Percentiles rank a stretch among this genome's conserved stretches.
These are phyloP conservation scores for Netelia melanura DNA, from an alignment of 2,888 invertebrate species.

Conservation along the genomic window DNA sequence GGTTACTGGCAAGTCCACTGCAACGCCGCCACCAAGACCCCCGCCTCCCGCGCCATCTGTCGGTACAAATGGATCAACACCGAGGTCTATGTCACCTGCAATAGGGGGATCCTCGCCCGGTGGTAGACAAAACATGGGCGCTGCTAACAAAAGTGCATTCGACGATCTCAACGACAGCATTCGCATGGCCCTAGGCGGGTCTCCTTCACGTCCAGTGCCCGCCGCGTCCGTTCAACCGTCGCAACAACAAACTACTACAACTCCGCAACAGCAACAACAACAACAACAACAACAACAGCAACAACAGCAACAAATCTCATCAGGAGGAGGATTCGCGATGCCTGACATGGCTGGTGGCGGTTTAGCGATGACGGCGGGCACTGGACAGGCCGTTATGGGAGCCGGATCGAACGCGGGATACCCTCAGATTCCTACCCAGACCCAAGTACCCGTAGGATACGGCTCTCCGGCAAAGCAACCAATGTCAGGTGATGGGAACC, in stretches of 20 bases:
- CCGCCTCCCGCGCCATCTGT: constrained; percentile 81
- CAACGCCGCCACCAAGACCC: constrained; percentile 85
- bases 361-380: constrained; percentile 68
- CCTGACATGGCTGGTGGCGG: constrained; percentile 77
- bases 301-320: constrained; percentile 73
- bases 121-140: constrained; percentile 86
- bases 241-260: constrained; percentile 70
- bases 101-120: constrained; percentile 82
- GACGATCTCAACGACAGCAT: constrained; percentile 90
- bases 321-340: constrained; percentile 77
- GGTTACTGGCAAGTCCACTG: constrained; percentile 80
- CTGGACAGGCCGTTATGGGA: constrained; percentile 77
- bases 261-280: constrained; percentile 70
- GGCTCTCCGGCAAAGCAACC: constrained; percentile 86
- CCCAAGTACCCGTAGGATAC: constrained; percentile 82
- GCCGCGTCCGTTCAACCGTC: constrained; percentile 74
- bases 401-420: constrained; percentile 75
- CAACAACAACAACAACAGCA: constrained; percentile 72
- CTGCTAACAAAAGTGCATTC: constrained; percentile 88
- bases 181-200: constrained; percentile 89
- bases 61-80: constrained; percentile 80
- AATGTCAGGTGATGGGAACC: constrained; percentile 85
- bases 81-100: constrained; percentile 82
- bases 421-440: constrained; percentile 78
- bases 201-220: constrained; percentile 85